These are phyloP conservation scores for Yponomeuta malinellus DNA, from an alignment of 2,888 invertebrate species.

Conservation along the genomic window DNA sequence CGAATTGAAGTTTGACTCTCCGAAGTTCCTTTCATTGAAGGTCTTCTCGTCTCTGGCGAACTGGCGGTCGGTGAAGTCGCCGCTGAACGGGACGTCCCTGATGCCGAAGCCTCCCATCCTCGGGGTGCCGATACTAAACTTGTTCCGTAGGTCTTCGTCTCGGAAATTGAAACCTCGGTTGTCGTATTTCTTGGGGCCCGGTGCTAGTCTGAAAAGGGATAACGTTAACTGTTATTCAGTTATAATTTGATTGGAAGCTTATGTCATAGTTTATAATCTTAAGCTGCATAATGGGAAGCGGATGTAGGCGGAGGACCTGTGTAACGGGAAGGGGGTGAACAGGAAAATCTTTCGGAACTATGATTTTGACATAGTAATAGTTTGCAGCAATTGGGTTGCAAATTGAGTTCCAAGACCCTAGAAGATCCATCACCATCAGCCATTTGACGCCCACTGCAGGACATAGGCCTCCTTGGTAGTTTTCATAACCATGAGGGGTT, in stretches of 20 bases:
- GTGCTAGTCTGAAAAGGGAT: slow-evolving; percentile 41
- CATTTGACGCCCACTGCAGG: too few relatives aligned
- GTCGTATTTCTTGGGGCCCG: slow-evolving; percentile 53
- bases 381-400: too few relatives aligned
- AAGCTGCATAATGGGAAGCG: background rate
- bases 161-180: slow-evolving; percentile 62
- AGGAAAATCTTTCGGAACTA: too few relatives aligned
- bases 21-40: slow-evolving; percentile 40
- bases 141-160: slow-evolving; percentile 61
- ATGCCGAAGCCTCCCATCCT: slow-evolving; percentile 71
- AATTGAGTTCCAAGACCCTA: too few relatives aligned
- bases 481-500: too few relatives aligned
- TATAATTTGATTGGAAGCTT: background rate
- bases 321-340: too few relatives aligned
- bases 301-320: too few relatives aligned
- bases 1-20: slow-evolving; percentile 39
- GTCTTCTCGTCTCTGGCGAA: slow-evolving; percentile 46
- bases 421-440: too few relatives aligned
- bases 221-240: background rate
- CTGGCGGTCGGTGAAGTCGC: slow-evolving; percentile 59
- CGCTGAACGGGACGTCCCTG: slow-evolving; percentile 62
- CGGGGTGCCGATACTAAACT: slow-evolving; percentile 63
- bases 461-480: too few relatives aligned
- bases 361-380: too few relatives aligned
- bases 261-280: background rate